Base-by-base conservation (phyloP, 2,113 vertebrate species). In the Sarotherodon lohbergeri region DNA sequence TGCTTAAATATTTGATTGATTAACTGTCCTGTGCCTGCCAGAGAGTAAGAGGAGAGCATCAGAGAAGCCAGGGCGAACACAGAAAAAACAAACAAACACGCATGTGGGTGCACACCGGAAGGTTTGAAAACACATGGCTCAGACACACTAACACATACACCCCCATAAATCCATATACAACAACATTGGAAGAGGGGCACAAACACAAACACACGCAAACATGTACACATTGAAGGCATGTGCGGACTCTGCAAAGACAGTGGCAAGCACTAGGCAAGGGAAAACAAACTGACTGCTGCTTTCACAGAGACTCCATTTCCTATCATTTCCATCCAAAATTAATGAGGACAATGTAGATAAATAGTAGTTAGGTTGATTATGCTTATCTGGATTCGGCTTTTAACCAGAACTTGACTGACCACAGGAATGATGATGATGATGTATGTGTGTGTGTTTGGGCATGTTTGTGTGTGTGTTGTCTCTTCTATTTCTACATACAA, bases 1-100 rank as follows among this genome's bases (percentile, higher is more conserved):
- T 95, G 96, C 95, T 96, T 96, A 95, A 96, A 96, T 96, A 96
- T 96, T 96, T 96, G 96, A 97, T 97, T 96, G 96, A 97, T 96
- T 96, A 96, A 96, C 94, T 93, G 95, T 95, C 95, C 96, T 82
- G 93, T 92, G 79, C 92, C 89, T 93, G 95, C 94, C 93, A 92
- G 94, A 86, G 93, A 95, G 93, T 92, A 94, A 93, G 93, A 94
- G 92, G 93, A 93, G 92, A 90, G 91, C 91, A 83, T 89, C 90
- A 52, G 87, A 89, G 88, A 81, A 87, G 93, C 92, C 90, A 92
- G 92, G 89, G 92, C 82, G 79, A 92, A 93, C 86, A 89, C 43
- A 89, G 80, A 84, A 84, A 90, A 94, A 94, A 93, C 89, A 94
- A 94, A 94, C 93, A 95, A 90, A 94, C 92, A 95, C 81, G 92